These are phyloP conservation scores for Panonychus citri DNA, from an alignment of 1,140 invertebrate species.

Conservation along the genomic window DNA sequence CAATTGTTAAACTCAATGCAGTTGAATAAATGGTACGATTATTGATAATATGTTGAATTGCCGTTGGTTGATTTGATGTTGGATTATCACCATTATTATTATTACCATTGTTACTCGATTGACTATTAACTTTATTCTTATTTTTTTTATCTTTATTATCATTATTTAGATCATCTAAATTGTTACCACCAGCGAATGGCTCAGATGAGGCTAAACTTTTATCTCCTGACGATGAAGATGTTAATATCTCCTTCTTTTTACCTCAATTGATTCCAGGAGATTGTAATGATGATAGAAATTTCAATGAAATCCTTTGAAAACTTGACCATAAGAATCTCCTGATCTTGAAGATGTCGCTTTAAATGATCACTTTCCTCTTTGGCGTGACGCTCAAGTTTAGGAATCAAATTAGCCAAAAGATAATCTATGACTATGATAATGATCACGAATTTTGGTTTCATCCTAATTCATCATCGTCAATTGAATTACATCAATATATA, in stretches of 20 bases:
- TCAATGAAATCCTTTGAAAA: neutral
- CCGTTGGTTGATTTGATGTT: neutral
- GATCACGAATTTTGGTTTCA: conserved; percentile 70
- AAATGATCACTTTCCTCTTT: neutral
- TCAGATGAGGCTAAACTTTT: neutral
- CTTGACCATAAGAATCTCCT: neutral
- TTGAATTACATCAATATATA: too few species aligned
- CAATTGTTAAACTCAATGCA: conserved; percentile 64
- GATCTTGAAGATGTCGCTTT: neutral
- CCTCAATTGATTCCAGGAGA: neutral
- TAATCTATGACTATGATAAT: conserved; percentile 78
- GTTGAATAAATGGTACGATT: conserved; percentile 38
- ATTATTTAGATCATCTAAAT: neutral
- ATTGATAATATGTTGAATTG: neutral
- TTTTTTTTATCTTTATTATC: too few species aligned
- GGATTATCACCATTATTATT: neutral
- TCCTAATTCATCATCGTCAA: conserved; percentile 28
- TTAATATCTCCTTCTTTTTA: neutral
- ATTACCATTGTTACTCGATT: neutral
- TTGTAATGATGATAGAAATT: conserved; percentile 1
- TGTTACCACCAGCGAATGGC: neutral
- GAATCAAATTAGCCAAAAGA: conserved; percentile 82
- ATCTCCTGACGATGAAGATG: neutral
- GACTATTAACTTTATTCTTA: too few species aligned
- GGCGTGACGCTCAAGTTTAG: conserved; percentile 38